These are phyloP conservation scores for Pegoplata infirma DNA, from an alignment of 2,888 invertebrate species.

Conservation along the genomic window DNA sequence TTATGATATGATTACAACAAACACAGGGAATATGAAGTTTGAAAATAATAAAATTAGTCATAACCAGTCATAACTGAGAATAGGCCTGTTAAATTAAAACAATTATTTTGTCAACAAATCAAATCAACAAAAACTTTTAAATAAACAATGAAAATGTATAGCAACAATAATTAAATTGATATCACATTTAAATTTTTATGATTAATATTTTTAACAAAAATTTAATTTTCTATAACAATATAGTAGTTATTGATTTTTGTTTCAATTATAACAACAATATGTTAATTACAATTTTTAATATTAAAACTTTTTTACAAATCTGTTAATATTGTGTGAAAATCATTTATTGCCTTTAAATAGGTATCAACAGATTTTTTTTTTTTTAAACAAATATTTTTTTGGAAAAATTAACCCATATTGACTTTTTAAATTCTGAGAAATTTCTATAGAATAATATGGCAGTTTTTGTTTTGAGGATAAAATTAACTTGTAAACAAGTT, in stretches of 20 bases:
- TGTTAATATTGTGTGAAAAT: background rate
- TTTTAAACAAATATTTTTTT: background rate
- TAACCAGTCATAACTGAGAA: no score
- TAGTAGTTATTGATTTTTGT: background rate
- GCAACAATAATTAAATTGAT: background rate
- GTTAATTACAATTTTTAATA: background rate
- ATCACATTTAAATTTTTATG: background rate
- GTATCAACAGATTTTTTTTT: background rate
- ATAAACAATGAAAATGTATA: background rate
- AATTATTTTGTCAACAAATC: slow-evolving; percentile 47
- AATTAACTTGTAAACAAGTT: background rate
- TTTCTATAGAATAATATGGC: background rate
- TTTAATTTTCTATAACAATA: background rate
- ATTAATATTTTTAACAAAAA: background rate
- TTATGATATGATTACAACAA: no score
- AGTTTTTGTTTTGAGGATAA: background rate
- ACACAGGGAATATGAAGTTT: no score
- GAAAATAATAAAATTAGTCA: no score
- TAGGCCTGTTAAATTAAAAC: background rate
- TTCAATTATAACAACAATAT: background rate
- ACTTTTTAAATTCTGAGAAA: background rate
- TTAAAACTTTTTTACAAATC: background rate
- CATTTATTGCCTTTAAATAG: background rate
- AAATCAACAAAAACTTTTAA: slow-evolving; percentile 26
- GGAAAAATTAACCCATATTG: background rate